Evolutionary conservation across 2,113 vertebrate genomes (phyloP).

Genomic region (Chaetura pelagica): DNA sequence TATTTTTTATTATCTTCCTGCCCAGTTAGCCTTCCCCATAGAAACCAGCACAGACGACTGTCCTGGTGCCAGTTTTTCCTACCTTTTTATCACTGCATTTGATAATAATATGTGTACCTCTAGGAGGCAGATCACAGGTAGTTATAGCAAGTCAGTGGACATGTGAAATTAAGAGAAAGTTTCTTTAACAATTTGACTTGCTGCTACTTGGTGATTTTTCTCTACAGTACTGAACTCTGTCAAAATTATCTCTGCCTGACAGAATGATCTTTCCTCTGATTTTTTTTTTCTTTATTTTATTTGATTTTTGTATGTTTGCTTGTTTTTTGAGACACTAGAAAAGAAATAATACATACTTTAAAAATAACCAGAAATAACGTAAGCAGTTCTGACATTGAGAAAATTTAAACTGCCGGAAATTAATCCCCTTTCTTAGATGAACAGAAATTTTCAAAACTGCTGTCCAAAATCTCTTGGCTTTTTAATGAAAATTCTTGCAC

Average conservation of each 20-base stretch:
- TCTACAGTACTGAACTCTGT: neutral
- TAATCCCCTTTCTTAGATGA: neutral
- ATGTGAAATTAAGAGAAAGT: neutral
- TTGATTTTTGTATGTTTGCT: neutral
- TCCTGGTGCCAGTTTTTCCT: neutral
- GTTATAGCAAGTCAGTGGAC: neutral
- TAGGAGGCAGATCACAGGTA: neutral
- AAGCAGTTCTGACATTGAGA: neutral
- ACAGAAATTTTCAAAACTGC: neutral
- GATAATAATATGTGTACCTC: neutral
- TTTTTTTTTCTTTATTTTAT: too few relatives aligned
- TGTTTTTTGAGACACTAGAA: neutral
- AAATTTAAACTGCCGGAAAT: neutral
- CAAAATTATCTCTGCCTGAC: neutral
- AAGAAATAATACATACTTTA: neutral
- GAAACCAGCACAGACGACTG: neutral
- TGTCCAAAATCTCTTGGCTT: neutral
- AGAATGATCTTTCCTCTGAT: neutral
- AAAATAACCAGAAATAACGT: neutral
- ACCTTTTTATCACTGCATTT: neutral
- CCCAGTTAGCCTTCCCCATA: neutral
- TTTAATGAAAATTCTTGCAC: neutral
- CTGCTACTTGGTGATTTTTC: neutral
- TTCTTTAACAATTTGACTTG: neutral
- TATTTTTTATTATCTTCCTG: neutral